phyloP scores from a whole-genome alignment of 2,888 invertebrate genomes.

The Fragum fragum region DNA sequence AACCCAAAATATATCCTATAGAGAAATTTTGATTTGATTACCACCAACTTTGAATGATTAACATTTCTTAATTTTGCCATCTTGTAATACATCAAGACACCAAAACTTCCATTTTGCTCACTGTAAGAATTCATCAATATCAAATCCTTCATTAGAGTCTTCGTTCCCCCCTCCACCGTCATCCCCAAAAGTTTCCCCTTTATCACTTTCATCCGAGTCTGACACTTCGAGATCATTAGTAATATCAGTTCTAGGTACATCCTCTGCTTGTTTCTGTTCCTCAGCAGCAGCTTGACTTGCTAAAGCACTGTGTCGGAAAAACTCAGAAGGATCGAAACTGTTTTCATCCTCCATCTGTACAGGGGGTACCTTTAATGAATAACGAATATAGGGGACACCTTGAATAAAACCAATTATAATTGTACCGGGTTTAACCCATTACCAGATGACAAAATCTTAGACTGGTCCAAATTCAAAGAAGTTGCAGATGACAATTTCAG shows the following conservation, averaged over 20 bases:
- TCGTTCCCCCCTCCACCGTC: constrained; percentile 12
- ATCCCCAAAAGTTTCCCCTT: constrained; percentile 61
- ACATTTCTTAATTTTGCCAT: too few relatives aligned
- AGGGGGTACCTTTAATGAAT: constrained; percentile 48
- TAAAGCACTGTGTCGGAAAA: constrained; percentile 82
- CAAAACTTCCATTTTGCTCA: too few relatives aligned
- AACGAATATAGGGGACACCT: too few relatives aligned
- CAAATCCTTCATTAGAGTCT: constrained; percentile 80
- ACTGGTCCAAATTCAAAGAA: too few relatives aligned
- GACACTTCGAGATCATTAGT: constrained; percentile 88
- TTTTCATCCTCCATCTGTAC: constrained; percentile 77
- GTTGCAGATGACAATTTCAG: too few relatives aligned
- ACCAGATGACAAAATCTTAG: too few relatives aligned
- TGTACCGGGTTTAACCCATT: too few relatives aligned
- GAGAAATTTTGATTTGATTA: too few relatives aligned
- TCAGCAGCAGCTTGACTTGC: constrained; percentile 75
- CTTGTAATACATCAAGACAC: too few relatives aligned
- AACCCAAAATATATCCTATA: too few relatives aligned
- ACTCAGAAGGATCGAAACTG: constrained; percentile 83
- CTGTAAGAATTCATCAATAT: constrained; percentile 79
- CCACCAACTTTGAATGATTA: too few relatives aligned
- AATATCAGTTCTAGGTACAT: constrained; percentile 85
- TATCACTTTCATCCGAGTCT: constrained; percentile 89
- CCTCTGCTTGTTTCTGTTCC: constrained; percentile 62
- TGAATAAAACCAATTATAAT: too few relatives aligned